These are phyloP conservation scores for Plestiodon gilberti DNA, from an alignment of 2,113 vertebrate species.

Conservation along the genomic window DNA sequence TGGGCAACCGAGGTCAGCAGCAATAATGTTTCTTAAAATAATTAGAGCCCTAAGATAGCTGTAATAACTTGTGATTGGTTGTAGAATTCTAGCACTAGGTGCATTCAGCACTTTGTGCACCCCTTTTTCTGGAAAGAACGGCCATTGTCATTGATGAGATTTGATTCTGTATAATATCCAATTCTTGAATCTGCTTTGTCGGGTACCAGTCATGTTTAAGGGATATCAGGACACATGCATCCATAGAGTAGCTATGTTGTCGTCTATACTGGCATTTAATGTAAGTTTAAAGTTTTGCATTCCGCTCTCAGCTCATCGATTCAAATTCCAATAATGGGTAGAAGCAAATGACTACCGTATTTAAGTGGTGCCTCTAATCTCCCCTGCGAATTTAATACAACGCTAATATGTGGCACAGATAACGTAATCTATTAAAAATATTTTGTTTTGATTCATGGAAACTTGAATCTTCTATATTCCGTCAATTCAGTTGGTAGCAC, in stretches of 20 bases:
- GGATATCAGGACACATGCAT: too few species aligned
- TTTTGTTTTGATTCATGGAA: neutral
- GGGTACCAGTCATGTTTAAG: too few species aligned
- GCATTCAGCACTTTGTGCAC: too few species aligned
- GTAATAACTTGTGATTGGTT: neutral
- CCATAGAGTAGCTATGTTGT: too few species aligned
- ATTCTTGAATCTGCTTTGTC: neutral
- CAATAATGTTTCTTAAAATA: neutral
- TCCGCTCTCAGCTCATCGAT: neutral
- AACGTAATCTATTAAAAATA: neutral
- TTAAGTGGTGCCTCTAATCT: neutral
- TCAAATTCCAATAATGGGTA: neutral
- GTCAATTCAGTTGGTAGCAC: too few species aligned
- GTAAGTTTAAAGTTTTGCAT: too few species aligned
- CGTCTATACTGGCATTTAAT: too few species aligned
- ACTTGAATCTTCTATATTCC: neutral
- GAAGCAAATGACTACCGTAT: neutral
- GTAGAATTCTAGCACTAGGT: too few species aligned
- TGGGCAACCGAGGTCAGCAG: slow-evolving; percentile 76
- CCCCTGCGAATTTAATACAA: neutral
- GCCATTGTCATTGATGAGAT: too few species aligned
- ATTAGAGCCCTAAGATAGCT: neutral
- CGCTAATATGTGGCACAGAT: neutral
- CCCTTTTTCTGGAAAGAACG: too few species aligned
- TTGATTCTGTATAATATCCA: neutral